These are phyloP conservation scores for Platycheirus rosarum DNA, from an alignment of 2,888 invertebrate genomes.

Conservation along the genomic window DNA sequence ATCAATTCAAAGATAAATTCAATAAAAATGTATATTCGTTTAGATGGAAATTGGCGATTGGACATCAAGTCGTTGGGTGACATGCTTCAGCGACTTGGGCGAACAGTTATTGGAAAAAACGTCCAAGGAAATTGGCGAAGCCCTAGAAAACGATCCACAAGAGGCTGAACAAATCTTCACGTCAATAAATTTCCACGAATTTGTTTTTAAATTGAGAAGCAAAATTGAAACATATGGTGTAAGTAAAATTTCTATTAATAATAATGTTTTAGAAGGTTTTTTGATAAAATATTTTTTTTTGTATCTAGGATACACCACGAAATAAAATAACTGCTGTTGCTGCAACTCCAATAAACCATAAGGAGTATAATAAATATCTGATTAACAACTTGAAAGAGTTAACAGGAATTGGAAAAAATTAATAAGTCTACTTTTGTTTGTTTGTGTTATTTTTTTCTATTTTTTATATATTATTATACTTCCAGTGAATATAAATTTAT, in stretches of 20 bases:
- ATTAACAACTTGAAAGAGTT: conserved; percentile 87
- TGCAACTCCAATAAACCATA: conserved; percentile 89
- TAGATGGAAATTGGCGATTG: conserved; percentile 94
- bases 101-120: conserved; percentile 89
- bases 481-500: background rate
- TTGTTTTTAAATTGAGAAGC: conserved; percentile 91
- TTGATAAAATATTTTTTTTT: conserved; percentile 4
- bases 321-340: conserved; percentile 89
- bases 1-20: too few species aligned
- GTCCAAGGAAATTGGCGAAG: conserved; percentile 90
- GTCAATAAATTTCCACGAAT: conserved; percentile 90
- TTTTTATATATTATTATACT: background rate
- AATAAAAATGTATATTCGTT: too few species aligned
- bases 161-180: conserved; percentile 88
- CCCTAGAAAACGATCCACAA: conserved; percentile 87
- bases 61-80: conserved; percentile 94
- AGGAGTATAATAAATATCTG: conserved; percentile 89
- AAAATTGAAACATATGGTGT: conserved; percentile 97
- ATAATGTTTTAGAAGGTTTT: too few species aligned
- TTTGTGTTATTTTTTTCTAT: background rate
- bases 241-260: conserved; percentile 82
- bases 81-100: conserved; percentile 93
- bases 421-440: background rate
- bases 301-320: conserved; percentile 82
- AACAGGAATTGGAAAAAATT: conserved; percentile 83